Percentiles rank a stretch among this genome's conserved stretches.
These are phyloP conservation scores for Acanthosepion lycidas DNA, from an alignment of 2,888 invertebrate species.

Conservation along the genomic window DNA sequence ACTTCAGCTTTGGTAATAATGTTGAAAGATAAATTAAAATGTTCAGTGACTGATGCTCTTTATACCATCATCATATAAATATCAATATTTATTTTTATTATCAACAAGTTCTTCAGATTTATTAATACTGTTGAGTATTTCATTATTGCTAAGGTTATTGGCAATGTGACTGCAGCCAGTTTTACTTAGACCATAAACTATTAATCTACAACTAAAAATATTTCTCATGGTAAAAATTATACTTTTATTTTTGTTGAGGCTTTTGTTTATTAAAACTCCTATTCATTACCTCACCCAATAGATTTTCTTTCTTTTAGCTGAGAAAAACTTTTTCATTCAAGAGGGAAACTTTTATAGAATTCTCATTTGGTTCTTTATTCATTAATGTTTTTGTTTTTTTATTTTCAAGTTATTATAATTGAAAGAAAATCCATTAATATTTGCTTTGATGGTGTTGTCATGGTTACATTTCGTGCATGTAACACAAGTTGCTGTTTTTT, in stretches of 20 bases:
- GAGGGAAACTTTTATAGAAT: background rate
- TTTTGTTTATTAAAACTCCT: background rate
- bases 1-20: too few relatives aligned
- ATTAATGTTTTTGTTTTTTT: background rate
- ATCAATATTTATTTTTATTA: too few relatives aligned
- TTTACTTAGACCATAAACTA: background rate
- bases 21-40: too few relatives aligned
- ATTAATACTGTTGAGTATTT: too few relatives aligned
- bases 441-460: background rate
- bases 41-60: too few relatives aligned
- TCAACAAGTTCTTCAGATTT: too few relatives aligned
- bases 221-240: background rate
- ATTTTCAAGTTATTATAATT: background rate
- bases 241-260: background rate
- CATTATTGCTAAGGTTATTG: background rate
- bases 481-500: background rate
- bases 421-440: constrained; percentile 21
- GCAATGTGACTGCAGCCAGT: background rate
- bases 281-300: too few relatives aligned
- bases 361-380: background rate
- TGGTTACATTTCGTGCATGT: background rate
- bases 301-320: too few relatives aligned
- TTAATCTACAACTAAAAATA: background rate
- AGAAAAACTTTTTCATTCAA: background rate
- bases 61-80: too few relatives aligned